A percentile compares a stretch with the other conserved stretches of the same genome.
phyloP scores from a whole-genome alignment of 1,140 invertebrate species.

The Hetaerina americana region DNA sequence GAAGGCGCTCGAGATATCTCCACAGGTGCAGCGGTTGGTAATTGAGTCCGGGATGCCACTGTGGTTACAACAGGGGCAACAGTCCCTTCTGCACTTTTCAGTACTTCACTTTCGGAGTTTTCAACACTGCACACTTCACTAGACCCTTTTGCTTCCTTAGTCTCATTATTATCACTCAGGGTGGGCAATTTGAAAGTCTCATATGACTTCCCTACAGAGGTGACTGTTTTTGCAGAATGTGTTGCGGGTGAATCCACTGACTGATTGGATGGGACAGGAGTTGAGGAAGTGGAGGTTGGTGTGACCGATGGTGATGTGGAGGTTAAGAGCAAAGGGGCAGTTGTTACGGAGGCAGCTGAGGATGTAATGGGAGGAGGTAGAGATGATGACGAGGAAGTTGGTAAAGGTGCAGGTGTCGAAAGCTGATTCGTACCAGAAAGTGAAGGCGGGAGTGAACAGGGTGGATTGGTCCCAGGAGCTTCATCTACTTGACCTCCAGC shows the following conservation, averaged over 20 bases:
- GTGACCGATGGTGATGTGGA: no score
- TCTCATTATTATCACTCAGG: no score
- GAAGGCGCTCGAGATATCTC: background rate
- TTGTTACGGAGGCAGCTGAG: background rate
- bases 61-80: background rate
- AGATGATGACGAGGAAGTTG: no score
- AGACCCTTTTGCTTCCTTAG: background rate
- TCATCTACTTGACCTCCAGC: background rate
- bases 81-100: background rate
- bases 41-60: background rate
- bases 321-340: no score
- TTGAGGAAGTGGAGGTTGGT: background rate
- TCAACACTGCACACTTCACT: background rate
- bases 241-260: background rate
- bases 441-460: background rate
- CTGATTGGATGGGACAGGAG: background rate
- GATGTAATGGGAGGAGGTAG: background rate
- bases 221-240: background rate
- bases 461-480: background rate
- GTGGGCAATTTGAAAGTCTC: no score
- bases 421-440: no score
- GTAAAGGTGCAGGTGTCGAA: background rate
- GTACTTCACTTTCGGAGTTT: background rate
- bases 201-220: background rate
- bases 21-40: background rate